phyloP scores from a whole-genome alignment of 2,888 invertebrate species.

The Caenorhabditis sp. region DNA sequence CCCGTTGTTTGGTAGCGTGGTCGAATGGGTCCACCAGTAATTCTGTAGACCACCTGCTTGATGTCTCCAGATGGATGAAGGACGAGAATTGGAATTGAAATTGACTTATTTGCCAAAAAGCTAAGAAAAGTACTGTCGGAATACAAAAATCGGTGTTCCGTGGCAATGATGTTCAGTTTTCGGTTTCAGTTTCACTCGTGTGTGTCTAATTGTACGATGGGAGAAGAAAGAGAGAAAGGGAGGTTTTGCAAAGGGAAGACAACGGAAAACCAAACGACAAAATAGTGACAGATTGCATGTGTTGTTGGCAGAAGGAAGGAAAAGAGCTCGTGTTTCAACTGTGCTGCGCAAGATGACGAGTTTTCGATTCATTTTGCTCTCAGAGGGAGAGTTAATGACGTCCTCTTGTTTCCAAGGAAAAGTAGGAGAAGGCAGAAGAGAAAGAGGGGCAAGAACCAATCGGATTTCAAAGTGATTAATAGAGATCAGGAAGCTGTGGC shows the following conservation, averaged over 20 bases:
- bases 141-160: constrained; percentile 36
- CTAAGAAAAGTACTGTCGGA: not conserved
- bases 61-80: constrained; percentile 25
- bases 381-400: constrained; percentile 41
- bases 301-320: constrained; percentile 43
- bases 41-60: constrained; percentile 35
- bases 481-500: too few relatives aligned
- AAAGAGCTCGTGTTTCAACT: constrained; percentile 47
- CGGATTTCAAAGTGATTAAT: constrained; percentile 9
- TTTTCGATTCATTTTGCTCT: constrained; percentile 9
- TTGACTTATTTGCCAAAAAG: not conserved
- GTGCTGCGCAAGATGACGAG: constrained; percentile 48
- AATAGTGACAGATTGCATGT: constrained; percentile 45
- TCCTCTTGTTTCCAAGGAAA: constrained; percentile 22
- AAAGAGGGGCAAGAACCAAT: not conserved
- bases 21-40: not conserved
- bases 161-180: constrained; percentile 16
- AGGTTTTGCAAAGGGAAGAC: not conserved
- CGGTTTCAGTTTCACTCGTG: constrained; percentile 31
- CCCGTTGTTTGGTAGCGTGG: not conserved
- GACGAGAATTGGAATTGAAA: constrained; percentile 28
- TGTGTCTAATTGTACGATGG: constrained; percentile 36
- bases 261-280: constrained; percentile 10
- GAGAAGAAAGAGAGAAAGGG: constrained; percentile 3
- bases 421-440: not conserved